A percentile compares a stretch with the other conserved stretches of the same genome.
Evolutionary conservation across 2,888 invertebrate species (phyloP).

Genomic region (Hyppa rectilinea): DNA sequence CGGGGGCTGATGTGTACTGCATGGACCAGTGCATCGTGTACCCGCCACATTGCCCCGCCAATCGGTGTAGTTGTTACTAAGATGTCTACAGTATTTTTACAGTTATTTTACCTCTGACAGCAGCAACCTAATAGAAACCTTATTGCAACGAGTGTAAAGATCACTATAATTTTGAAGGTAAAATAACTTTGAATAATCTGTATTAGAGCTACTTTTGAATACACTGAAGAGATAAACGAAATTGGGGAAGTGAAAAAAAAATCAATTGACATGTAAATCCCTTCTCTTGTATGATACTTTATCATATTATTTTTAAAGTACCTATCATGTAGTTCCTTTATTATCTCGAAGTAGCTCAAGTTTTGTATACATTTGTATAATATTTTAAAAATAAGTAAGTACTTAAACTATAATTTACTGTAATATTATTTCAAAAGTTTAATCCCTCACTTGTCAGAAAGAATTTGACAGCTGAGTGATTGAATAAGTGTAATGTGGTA

Average conservation of each 20-base stretch:
- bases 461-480: slow-evolving; percentile 63
- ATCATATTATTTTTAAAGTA: too few relatives aligned
- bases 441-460: slow-evolving; percentile 63
- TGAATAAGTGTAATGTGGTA: slow-evolving; percentile 14
- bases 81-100: background rate
- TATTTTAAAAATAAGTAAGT: slow-evolving; percentile 37
- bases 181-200: background rate
- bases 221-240: background rate
- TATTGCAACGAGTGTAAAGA: background rate
- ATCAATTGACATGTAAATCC: too few relatives aligned
- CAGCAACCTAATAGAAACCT: background rate
- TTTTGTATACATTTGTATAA: slow-evolving; percentile 49
- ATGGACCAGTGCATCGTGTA: slow-evolving; percentile 96
- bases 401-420: slow-evolving; percentile 6
- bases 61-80: slow-evolving; percentile 94
- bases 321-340: too few relatives aligned
- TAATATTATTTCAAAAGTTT: slow-evolving; percentile 12
- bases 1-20: slow-evolving; percentile 96
- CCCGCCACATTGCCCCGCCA: slow-evolving; percentile 93
- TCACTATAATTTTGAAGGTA: background rate
- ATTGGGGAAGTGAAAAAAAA: background rate
- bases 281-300: too few relatives aligned
- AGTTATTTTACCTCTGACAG: background rate
- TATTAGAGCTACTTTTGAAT: background rate
- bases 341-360: slow-evolving; percentile 33